Evolutionary conservation across 2,888 invertebrate genomes (phyloP).

Genomic region (Lingula anatina): DNA sequence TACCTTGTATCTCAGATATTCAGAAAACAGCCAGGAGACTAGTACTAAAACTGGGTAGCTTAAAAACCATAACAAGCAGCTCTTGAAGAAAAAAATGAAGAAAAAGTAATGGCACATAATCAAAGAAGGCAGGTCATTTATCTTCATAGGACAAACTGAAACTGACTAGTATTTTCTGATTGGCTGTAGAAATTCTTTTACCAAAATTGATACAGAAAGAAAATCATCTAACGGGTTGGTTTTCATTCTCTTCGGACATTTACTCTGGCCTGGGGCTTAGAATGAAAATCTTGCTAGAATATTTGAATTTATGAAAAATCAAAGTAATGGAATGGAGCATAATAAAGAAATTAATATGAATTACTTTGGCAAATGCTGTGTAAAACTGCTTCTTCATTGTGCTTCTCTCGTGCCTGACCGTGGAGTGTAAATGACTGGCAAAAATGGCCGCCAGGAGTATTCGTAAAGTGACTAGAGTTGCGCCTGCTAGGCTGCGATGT

Average conservation of each 20-base stretch:
- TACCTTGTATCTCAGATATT: conserved; percentile 40
- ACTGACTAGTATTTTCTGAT: neutral
- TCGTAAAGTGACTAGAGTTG: conserved; percentile 30
- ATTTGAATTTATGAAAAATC: no score
- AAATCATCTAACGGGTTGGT: no score
- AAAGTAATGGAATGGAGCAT: no score
- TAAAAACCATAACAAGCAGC: conserved; percentile 45
- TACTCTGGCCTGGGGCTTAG: no score
- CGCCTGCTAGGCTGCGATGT: conserved; percentile 35
- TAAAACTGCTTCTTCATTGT: conserved; percentile 41
- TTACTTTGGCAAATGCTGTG: conserved; percentile 42
- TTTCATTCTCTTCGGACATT: no score
- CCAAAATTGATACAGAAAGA: no score
- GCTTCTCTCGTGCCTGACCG: conserved; percentile 34
- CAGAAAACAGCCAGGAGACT: conserved; percentile 27
- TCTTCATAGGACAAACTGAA: neutral
- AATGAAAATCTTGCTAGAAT: no score
- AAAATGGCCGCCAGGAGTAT: conserved; percentile 39
- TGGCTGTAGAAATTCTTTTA: neutral
- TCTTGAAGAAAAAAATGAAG: conserved; percentile 18
- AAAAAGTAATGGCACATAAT: neutral
- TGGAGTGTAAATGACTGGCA: conserved; percentile 33
- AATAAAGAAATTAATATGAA: no score
- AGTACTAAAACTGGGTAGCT: conserved; percentile 36
- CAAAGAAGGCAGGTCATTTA: neutral